Base-by-base conservation (phyloP, 2,113 vertebrate genomes). In the Recurvirostra avosetta region DNA sequence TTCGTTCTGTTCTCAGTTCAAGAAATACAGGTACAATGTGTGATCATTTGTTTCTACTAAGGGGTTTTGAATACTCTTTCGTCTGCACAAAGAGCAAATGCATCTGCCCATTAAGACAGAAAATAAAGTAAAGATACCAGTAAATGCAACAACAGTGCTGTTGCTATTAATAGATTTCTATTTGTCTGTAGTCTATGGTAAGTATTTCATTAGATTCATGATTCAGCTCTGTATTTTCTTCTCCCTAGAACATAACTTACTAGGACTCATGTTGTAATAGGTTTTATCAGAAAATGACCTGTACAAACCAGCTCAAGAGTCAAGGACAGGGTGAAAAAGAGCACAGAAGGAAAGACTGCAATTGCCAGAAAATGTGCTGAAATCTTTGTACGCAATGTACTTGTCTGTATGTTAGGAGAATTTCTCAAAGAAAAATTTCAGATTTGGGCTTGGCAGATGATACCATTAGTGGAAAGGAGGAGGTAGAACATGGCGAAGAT, bases 1-100 rank as follows among this genome's bases (percentile, higher is more conserved):
- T 96, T 88, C 58, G 27, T 90, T 87, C 47, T 85, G 26, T 89
- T 94, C 89, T 94, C 61, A 38, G 29, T 68, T 87, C 77, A 79
- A 73, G 66, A 86, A 91, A 58, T 59, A 63, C 62, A 87, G 75
- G 89, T 95, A 95, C 59, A 90, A 27, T 23, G 3, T 34, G 25
- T 62, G 62, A 92, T 63, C 70, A 53, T 70, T 91, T 89, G 30
- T 92, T 96, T 87, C 86, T 41, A 78, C 61, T 73, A 78, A 53
- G 11, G 2, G 2, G 6, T 11, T 94, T 85, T 97, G 77, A 92
- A 91, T 78, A 38, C 32, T 58, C 25, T 58, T 92, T 61, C 68
- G 29, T 94, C 67, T 92, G 56, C 52, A 56, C 70, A 81, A 55
- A 75, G 22, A 87, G 61, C 29, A 86, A 88, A 75, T 15, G 20